Conservation (phyloP, 2,888 invertebrate genomes). For the Agrotis exclamationis region DNA sequence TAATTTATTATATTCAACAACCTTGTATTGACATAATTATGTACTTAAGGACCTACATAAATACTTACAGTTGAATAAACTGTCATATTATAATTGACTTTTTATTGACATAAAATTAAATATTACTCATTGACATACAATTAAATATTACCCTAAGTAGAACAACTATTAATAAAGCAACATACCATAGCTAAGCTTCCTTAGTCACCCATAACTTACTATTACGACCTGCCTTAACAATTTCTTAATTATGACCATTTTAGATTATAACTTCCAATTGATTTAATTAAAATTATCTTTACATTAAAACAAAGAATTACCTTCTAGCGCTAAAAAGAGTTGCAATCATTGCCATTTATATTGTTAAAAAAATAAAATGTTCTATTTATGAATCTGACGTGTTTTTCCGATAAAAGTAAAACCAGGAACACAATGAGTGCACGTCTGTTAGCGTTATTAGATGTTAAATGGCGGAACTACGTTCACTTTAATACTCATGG, state of each 20-base stretch:
- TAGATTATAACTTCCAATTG: conserved; percentile 30
- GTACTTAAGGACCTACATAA: not conserved
- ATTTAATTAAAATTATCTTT: conserved; percentile 23
- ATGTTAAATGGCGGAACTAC: not conserved
- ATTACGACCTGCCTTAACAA: conserved; percentile 25
- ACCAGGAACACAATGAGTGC: conserved; percentile 37
- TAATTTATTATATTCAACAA: not conserved
- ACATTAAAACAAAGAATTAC: conserved; percentile 28
- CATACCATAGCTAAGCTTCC: conserved; percentile 37
- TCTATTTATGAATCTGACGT: conserved; percentile 30
- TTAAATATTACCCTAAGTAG: conserved; percentile 21
- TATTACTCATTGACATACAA: conserved; percentile 14
- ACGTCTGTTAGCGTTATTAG: conserved; percentile 13
- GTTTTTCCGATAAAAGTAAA: conserved; percentile 30
- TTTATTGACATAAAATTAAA: not conserved
- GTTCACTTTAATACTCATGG: conserved; percentile 13
- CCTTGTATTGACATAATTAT: too few species aligned
- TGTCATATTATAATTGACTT: not conserved
- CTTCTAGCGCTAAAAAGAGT: not conserved
- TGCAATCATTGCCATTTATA: conserved; percentile 4
- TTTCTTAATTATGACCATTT: conserved; percentile 41
- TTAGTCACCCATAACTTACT: conserved; percentile 26
- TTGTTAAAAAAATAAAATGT: conserved; percentile 5
- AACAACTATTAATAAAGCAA: conserved; percentile 7
- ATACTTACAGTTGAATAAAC: not conserved